A percentile compares a stretch with the other conserved stretches of the same genome.
Evolutionary conservation across 2,797 vertebrate genomes (phyloP).

Genomic region (Schizopygopsis malacanthus): DNA sequence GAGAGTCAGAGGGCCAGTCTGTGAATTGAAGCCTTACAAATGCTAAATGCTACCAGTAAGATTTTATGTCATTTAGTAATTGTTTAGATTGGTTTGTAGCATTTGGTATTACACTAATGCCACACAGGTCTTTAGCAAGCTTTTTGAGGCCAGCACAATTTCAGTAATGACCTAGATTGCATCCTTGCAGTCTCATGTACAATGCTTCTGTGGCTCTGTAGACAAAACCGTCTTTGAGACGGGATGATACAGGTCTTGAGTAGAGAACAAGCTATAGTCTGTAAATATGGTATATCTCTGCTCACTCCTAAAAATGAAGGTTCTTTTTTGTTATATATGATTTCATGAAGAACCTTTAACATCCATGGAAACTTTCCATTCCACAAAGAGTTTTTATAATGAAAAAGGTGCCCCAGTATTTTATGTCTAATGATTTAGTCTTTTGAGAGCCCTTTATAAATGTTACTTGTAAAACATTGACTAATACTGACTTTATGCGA

Average conservation of each 20-base stretch:
- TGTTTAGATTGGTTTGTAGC: neutral
- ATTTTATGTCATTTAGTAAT: neutral
- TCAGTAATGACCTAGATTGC: neutral
- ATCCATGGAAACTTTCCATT: neutral
- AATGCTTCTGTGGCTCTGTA: neutral
- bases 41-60: neutral
- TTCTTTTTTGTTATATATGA: neutral
- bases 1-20: neutral
- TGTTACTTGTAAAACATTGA: neutral
- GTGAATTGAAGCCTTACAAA: slow-evolving; percentile 13
- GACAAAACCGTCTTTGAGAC: neutral
- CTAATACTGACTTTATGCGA: neutral
- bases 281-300: neutral
- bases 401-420: neutral
- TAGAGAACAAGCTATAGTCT: neutral
- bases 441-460: neutral
- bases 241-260: neutral
- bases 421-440: neutral
- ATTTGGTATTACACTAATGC: neutral
- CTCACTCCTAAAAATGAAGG: neutral
- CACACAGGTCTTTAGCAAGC: neutral
- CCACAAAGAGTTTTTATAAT: neutral
- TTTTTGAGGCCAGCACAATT: slow-evolving; percentile 6
- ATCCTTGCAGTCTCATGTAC: neutral
- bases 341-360: neutral